Base-by-base conservation (phyloP, 2,888 invertebrate genomes). In the Ditula angustiorana region DNA sequence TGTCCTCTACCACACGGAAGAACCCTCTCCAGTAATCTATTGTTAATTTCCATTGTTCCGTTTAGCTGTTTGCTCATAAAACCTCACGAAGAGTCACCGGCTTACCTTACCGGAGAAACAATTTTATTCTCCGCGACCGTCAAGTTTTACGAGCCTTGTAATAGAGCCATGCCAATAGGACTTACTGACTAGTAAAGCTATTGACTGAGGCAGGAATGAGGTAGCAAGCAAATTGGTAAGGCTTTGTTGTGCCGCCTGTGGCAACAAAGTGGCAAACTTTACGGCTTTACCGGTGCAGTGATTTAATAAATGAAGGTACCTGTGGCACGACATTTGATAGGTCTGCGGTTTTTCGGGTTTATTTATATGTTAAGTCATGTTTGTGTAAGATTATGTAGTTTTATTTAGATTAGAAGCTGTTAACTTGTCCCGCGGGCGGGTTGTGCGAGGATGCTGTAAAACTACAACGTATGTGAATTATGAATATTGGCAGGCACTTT, bases 261-360 rank as follows among this genome's bases (percentile, higher is more conserved):
- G 41, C 41, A 23, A 16, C 57, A 33, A 16, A 46, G 33, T 47
- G 49, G 59, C 16, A 24, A 5, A 3, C 2, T 26, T 37, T 10
- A 26, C 2, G 53, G 5, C 37, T 16, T 49, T 35, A 30, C 44
- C 16, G 23, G 24, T 19, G 21, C 21, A 37, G 50, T 59, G 49
- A 24, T 59, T 59, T 37, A 50, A 59, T 59, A n/a, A 47, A 37
- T 37, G 24, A 19, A 35, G 47, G 3, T 24, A 24, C 16, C 26
- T 7, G 16, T 26, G 49, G 10, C 41, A 23, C 16, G 41, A 41
- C 10, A 41, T 19, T 3, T 10, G 41, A 41, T 41, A 41, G 41
- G 28, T 28, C 19, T 10, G 49, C 49, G 49, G 49, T 30, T 50
- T 5, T 8, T 13, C 28, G 11, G 16, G n/a, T n/a, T n/a, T n/a